Percentiles rank a stretch among this genome's conserved stretches.
Evolutionary conservation across 2,113 vertebrate genomes (phyloP).

Genomic region (Erythrocercus mccallii): DNA sequence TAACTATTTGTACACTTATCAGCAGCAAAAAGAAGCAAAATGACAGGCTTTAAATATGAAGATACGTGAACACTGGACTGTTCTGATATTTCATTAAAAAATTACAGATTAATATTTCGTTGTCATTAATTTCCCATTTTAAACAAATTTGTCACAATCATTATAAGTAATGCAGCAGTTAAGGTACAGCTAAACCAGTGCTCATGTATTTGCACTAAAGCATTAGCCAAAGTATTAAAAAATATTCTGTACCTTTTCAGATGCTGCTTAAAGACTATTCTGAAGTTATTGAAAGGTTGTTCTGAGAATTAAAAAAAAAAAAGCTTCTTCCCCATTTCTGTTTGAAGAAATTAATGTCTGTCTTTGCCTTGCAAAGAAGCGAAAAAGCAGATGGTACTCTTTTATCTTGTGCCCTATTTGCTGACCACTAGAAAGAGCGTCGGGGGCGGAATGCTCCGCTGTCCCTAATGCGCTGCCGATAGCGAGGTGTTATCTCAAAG

Average conservation of each 20-base stretch:
- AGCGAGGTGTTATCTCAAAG: slow-evolving; percentile 13
- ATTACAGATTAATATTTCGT: background rate
- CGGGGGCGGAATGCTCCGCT: background rate
- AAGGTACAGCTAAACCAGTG: background rate
- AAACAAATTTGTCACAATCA: background rate
- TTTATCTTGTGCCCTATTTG: slow-evolving; percentile 14
- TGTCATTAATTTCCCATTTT: background rate
- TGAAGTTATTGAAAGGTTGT: background rate
- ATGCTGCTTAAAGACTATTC: background rate
- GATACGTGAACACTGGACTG: background rate
- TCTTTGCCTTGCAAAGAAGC: background rate
- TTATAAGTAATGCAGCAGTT: background rate
- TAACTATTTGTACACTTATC: background rate
- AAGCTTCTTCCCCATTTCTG: background rate
- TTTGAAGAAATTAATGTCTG: background rate
- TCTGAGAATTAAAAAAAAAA: background rate
- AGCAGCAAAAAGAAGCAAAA: background rate
- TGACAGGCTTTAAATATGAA: background rate
- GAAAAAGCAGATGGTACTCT: background rate
- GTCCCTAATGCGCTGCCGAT: background rate
- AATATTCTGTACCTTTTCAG: background rate
- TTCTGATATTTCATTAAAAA: background rate
- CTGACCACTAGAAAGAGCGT: background rate
- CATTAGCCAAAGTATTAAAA: background rate
- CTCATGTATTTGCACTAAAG: background rate